Conservation (phyloP, 2,888 invertebrate genomes). For the Neria commutata region DNA sequence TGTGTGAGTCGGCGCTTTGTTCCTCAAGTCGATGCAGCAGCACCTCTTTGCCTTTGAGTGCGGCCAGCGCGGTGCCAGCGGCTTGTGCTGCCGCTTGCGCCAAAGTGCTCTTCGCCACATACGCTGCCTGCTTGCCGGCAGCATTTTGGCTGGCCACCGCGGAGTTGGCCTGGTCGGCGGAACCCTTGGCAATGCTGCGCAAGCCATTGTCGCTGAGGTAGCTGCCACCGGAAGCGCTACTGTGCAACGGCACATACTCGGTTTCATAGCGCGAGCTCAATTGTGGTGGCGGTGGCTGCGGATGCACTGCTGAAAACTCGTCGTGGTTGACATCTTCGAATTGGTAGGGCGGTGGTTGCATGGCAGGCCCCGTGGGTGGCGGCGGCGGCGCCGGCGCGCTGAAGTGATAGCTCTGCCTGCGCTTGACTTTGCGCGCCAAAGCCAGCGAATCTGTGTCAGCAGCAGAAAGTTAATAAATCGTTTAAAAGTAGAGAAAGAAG, state of each 20-base stretch:
- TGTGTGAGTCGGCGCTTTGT: conserved; percentile 76
- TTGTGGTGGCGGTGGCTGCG: conserved; percentile 10
- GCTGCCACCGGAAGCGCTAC: conserved; percentile 22
- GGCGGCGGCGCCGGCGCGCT: conserved; percentile 39
- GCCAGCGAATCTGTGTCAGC: conserved; percentile 29
- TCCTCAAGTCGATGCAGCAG: conserved; percentile 73
- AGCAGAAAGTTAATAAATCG: no score
- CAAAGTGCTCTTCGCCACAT: conserved; percentile 77
- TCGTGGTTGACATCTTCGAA: conserved; percentile 48
- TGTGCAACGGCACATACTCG: conserved; percentile 27
- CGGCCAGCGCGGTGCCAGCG: conserved; percentile 72
- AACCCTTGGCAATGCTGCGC: conserved; percentile 73
- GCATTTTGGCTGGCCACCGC: conserved; percentile 76
- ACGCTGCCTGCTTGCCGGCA: conserved; percentile 79
- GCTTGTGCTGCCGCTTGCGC: conserved; percentile 79
- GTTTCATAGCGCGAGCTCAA: conserved; percentile 31
- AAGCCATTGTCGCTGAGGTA: conserved; percentile 70
- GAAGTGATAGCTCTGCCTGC: conserved; percentile 41
- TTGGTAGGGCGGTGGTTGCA: conserved; percentile 38
- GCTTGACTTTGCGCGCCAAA: conserved; percentile 46
- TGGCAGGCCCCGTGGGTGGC: conserved; percentile 6
- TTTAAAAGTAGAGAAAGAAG: conserved; percentile 13
- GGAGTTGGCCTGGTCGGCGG: conserved; percentile 77
- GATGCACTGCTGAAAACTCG: conserved; percentile 35
- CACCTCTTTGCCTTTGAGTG: conserved; percentile 71